Percentiles rank a stretch among this genome's conserved stretches.
These are phyloP conservation scores for Pseudochaenichthys georgianus DNA, from an alignment of 2,797 vertebrate genomes.

Conservation along the genomic window DNA sequence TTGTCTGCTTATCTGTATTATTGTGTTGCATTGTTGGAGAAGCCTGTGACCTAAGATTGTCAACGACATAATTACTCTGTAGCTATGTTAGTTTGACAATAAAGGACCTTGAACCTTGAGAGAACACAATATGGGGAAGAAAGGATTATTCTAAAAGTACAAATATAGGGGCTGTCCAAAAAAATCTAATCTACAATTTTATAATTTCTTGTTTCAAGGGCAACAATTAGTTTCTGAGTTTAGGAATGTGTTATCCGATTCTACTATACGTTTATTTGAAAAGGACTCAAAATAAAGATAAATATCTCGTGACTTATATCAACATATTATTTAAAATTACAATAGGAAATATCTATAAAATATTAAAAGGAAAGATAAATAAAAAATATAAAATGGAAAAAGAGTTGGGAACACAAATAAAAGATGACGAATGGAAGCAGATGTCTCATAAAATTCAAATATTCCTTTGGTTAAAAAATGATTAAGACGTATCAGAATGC, in stretches of 20 bases:
- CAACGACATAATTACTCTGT: too few relatives aligned
- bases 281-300: not conserved
- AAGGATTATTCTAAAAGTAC: not conserved
- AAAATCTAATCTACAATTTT: not conserved
- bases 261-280: not conserved
- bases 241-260: slow-evolving; percentile 7
- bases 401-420: not conserved
- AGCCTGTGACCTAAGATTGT: too few relatives aligned
- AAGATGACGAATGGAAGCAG: not conserved
- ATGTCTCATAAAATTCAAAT: not conserved
- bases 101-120: not conserved
- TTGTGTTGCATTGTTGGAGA: too few relatives aligned
- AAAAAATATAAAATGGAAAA: not conserved
- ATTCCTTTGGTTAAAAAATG: not conserved
- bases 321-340: not conserved
- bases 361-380: not conserved
- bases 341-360: not conserved
- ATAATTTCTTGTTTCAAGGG: slow-evolving; percentile 8
- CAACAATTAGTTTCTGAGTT: slow-evolving; percentile 11
- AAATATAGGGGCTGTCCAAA: slow-evolving; percentile 13
- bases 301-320: not conserved
- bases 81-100: too few relatives aligned
- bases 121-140: slow-evolving; percentile 25
- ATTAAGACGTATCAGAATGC: not conserved
- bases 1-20: too few relatives aligned